Conservation (phyloP, 2,888 invertebrate genomes). For the Pogonocherus hispidulus region DNA sequence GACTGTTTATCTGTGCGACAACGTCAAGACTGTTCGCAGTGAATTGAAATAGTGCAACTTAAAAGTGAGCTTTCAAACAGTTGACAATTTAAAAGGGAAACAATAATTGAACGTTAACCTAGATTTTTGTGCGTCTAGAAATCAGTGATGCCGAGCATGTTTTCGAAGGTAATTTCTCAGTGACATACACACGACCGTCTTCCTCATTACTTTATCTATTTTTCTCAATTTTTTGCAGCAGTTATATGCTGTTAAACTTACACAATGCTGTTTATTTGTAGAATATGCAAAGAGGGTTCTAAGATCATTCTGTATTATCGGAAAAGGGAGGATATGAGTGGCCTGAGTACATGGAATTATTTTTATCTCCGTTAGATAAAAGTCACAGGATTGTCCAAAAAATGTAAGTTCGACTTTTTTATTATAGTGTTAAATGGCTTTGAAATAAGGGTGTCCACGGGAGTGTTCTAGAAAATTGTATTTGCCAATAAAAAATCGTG, state of each 20-base stretch:
- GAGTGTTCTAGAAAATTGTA: constrained; percentile 30
- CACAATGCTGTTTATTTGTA: constrained; percentile 21
- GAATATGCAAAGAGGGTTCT: constrained; percentile 15
- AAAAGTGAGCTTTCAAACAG: constrained; percentile 32
- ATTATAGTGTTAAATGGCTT: not conserved
- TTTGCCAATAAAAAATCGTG: constrained; percentile 30
- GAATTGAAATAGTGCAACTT: constrained; percentile 24
- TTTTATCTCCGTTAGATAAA: constrained; percentile 26
- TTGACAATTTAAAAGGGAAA: constrained; percentile 35
- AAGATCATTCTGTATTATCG: not conserved
- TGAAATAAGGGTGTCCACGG: not conserved
- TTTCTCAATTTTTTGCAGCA: not conserved
- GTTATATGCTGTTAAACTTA: not conserved
- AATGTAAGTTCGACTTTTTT: constrained; percentile 28
- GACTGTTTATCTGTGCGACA: constrained; percentile 20
- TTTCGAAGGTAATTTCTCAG: constrained; percentile 23
- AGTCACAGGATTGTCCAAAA: constrained; percentile 27
- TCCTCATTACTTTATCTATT: not conserved
- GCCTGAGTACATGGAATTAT: constrained; percentile 26
- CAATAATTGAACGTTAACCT: constrained; percentile 45
- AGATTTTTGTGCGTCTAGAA: constrained; percentile 34
- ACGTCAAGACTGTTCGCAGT: constrained; percentile 19
- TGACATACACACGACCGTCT: not conserved
- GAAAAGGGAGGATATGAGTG: constrained; percentile 23
- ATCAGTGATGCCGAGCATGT: constrained; percentile 7